Percentiles rank a stretch among this genome's conserved stretches.
phyloP scores from a whole-genome alignment of 2,888 invertebrate species.

The Tipula vernalis region DNA sequence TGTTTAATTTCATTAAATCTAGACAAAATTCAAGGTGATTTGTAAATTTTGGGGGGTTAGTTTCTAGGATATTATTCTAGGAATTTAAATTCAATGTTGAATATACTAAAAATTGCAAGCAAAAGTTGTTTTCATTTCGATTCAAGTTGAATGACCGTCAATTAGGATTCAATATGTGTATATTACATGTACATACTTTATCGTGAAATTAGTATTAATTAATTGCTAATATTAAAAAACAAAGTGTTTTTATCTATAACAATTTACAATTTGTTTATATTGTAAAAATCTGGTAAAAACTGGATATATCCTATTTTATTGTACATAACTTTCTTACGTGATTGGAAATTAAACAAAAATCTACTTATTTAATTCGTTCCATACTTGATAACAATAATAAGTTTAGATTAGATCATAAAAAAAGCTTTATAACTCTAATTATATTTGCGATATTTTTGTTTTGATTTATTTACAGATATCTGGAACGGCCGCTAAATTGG shows the following conservation, averaged over 20 bases:
- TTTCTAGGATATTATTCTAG: background rate
- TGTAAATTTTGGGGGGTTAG: background rate
- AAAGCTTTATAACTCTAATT: background rate
- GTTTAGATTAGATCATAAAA: background rate
- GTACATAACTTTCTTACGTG: background rate
- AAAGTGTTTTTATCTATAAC: background rate
- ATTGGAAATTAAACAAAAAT: background rate
- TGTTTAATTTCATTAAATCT: background rate
- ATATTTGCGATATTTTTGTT: slow-evolving; percentile 14
- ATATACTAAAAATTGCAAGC: background rate
- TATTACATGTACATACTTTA: background rate
- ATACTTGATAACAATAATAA: background rate
- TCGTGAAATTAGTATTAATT: background rate
- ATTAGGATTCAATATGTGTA: background rate
- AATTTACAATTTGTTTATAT: background rate
- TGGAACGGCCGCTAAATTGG: slow-evolving; percentile 89
- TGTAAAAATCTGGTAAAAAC: background rate
- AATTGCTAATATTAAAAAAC: background rate
- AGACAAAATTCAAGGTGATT: background rate
- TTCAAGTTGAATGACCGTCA: background rate
- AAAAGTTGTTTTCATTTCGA: background rate
- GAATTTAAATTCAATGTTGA: background rate
- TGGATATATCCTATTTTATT: background rate
- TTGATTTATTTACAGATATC: slow-evolving; percentile 55
- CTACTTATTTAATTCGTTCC: background rate